Base-by-base conservation (phyloP, 2,888 invertebrate species). In the Morinoia aosen region DNA sequence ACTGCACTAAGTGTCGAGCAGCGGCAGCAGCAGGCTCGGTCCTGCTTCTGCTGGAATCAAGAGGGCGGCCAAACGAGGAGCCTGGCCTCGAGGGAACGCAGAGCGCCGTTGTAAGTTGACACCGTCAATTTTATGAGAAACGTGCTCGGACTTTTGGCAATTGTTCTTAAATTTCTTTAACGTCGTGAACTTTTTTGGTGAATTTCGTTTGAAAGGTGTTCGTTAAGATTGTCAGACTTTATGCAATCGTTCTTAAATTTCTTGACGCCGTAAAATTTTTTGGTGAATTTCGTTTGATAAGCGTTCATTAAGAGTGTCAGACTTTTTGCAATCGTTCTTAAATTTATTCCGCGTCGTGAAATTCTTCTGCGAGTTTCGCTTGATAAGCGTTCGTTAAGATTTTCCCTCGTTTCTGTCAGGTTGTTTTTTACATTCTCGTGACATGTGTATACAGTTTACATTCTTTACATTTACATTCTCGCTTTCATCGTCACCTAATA, bases 1-100 rank as follows among this genome's bases (percentile, higher is more conserved):
- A 93, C 93, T 57, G 57, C 93, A 57, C 93, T 93, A 93, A 93
- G 93, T 48, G 93, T 56, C 58, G 93, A 57, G 57, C 93, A 93
- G 48, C 93, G 57, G 25, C 93, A 48, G 93, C 19, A 16, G 57
- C 40, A 40, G 40, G 56, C 91, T 11, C 11, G 11, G 57, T 33
- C 10, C 90, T 25, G 25, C 76, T 33, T 10, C 10, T 19, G 33
- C 76, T 76, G 25, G 25, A 76, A 33, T 10, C 16, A 76, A 19
- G 76, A 76, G 25, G 76, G 25, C 33, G 25, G 76, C 19, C 76
- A 19, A 33, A 76, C 25, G 33, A 33, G 76, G 33, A 8, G 76
- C 25, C 76, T 33, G 76, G 8, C 25, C 2, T 33, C 76, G 25
- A 33, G 76, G 76, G 33, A 76, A 33, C 76, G 1, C 76, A 76